Evolutionary conservation across 2,113 vertebrate genomes (phyloP).

Genomic region (Paracanthobrama guichenoti): DNA sequence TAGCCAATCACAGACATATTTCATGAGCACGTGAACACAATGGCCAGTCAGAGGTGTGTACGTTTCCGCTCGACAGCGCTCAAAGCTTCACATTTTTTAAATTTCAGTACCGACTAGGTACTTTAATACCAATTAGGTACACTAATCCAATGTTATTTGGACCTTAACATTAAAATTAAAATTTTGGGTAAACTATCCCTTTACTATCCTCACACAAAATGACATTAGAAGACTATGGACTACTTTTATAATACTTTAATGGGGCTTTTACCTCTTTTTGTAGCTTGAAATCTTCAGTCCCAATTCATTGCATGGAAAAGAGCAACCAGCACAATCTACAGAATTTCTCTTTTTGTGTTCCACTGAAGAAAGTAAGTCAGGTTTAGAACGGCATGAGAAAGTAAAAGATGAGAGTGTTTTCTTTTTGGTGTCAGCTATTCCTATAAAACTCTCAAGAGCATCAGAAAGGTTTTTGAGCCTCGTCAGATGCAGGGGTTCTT

Average conservation of each 20-base stretch:
- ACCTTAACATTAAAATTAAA: too few species aligned
- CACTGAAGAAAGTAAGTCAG: background rate
- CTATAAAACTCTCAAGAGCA: background rate
- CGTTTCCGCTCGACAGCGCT: too few species aligned
- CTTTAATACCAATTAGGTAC: too few species aligned
- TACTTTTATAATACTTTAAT: background rate
- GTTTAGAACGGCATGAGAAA: background rate
- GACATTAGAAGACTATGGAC: too few species aligned
- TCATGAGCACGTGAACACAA: too few species aligned
- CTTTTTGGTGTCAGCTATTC: background rate
- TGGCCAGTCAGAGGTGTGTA: too few species aligned
- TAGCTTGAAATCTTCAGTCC: background rate
- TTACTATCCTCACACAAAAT: too few species aligned
- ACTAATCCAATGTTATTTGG: too few species aligned
- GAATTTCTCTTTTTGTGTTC: background rate
- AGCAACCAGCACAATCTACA: background rate
- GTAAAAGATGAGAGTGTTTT: background rate
- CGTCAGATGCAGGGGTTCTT: constrained; percentile 14
- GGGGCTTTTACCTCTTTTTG: background rate
- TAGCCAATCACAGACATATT: too few species aligned
- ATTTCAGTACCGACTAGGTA: too few species aligned
- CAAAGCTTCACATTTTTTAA: too few species aligned
- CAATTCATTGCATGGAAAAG: background rate
- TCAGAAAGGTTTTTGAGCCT: background rate
- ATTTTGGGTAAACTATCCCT: too few species aligned